A percentile compares a stretch with the other conserved stretches of the same genome.
phyloP scores from a whole-genome alignment of 2,113 vertebrate species.

The Dasypus novemcinctus region DNA sequence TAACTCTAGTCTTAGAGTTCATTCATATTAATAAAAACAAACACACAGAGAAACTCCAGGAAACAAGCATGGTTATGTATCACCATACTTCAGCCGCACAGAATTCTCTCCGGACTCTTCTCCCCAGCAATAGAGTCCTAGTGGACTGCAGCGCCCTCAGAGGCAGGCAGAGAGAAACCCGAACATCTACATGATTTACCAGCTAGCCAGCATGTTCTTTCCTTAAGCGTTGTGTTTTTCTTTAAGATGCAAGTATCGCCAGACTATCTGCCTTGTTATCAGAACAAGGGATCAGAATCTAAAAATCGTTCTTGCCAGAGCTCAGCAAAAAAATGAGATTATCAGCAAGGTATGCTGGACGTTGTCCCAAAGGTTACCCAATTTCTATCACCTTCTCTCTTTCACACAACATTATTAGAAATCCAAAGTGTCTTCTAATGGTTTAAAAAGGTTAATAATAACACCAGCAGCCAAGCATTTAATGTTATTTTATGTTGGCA shows the following conservation, averaged over 20 bases:
- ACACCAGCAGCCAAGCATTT: neutral
- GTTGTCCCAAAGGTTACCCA: neutral
- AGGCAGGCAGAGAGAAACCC: constrained; percentile 14
- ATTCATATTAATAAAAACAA: neutral
- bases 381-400: constrained; percentile 23
- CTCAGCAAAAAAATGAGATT: constrained; percentile 55
- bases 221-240: neutral
- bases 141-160: constrained; percentile 53
- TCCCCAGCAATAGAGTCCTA: neutral
- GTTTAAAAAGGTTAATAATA: neutral
- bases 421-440: neutral
- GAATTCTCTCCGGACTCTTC: neutral
- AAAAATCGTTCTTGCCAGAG: neutral
- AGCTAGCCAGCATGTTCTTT: neutral
- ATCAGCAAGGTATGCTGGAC: neutral
- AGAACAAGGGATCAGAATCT: neutral
- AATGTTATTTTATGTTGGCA: neutral
- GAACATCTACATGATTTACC: constrained; percentile 47
- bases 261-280: constrained; percentile 52
- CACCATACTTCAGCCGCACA: neutral
- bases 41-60: neutral
- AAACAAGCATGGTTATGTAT: neutral
- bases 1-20: neutral
- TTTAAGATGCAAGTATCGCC: constrained; percentile 33
- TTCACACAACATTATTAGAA: neutral